These are phyloP conservation scores for Thecophora atra DNA, from an alignment of 2,888 invertebrate species.

Conservation along the genomic window DNA sequence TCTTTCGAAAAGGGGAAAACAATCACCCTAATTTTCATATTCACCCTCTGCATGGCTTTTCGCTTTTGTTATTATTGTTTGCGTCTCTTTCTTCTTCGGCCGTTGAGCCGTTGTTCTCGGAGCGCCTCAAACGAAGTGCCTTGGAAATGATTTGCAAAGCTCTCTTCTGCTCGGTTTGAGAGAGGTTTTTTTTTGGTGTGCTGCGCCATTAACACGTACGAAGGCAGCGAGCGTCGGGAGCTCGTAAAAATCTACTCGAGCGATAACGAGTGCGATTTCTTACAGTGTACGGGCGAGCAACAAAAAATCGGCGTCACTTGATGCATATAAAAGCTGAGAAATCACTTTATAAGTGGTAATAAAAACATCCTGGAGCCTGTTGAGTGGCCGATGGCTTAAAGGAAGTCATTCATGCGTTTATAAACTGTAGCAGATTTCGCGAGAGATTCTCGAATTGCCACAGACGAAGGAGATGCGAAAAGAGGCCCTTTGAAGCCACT, in stretches of 20 bases:
- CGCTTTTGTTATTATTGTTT: not conserved
- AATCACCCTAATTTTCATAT: not conserved
- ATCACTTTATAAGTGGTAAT: slow-evolving; percentile 16
- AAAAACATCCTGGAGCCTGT: slow-evolving; percentile 15
- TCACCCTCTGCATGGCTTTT: too few species aligned
- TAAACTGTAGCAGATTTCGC: not conserved
- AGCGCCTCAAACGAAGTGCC: too few species aligned
- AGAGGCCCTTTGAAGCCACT: not conserved
- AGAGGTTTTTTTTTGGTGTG: too few species aligned
- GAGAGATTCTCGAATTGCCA: not conserved
- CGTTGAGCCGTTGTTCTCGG: not conserved
- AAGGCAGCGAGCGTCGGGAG: not conserved
- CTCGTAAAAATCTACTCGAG: slow-evolving; percentile 6
- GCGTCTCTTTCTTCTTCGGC: not conserved
- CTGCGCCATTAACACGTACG: slow-evolving; percentile 1
- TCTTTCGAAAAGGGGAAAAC: not conserved
- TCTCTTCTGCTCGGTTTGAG: not conserved
- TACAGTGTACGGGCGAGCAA: not conserved
- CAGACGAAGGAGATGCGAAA: not conserved
- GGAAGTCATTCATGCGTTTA: not conserved
- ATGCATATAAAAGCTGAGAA: slow-evolving; percentile 15
- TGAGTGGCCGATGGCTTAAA: too few species aligned
- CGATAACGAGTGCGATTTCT: slow-evolving; percentile 6
- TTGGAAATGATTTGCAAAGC: not conserved
- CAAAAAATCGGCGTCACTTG: slow-evolving; percentile 7